phyloP scores from a whole-genome alignment of 2,113 vertebrate species.

The Lasiurus cinereus region DNA sequence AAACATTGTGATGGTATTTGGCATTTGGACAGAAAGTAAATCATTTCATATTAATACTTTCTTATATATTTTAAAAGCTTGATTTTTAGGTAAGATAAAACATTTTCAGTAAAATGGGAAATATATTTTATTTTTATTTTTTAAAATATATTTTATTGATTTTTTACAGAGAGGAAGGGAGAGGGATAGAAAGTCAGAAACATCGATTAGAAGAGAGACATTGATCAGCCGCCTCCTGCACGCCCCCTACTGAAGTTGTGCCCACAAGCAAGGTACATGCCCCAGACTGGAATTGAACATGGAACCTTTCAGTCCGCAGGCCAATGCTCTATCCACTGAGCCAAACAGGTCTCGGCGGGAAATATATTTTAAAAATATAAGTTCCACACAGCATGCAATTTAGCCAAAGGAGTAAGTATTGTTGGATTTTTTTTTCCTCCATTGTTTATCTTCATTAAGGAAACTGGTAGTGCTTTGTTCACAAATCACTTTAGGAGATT shows the following conservation, averaged over 20 bases:
- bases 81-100: constrained; percentile 32
- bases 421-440: background rate
- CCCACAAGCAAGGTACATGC: no score
- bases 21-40: background rate
- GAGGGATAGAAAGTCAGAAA: no score
- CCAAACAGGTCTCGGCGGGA: no score
- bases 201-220: no score
- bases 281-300: no score
- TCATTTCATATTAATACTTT: constrained; percentile 7
- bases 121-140: background rate
- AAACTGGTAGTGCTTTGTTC: constrained; percentile 28
- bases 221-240: no score
- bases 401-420: background rate
- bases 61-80: constrained; percentile 50
- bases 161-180: no score
- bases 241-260: no score
- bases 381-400: background rate
- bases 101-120: background rate
- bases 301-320: no score
- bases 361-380: background rate
- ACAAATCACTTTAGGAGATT: constrained; percentile 25
- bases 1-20: background rate
- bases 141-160: no score
- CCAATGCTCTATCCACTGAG: no score
- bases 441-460: background rate